These are phyloP conservation scores for Dryobotodes eremita DNA, from an alignment of 2,888 invertebrate genomes.

Conservation along the genomic window DNA sequence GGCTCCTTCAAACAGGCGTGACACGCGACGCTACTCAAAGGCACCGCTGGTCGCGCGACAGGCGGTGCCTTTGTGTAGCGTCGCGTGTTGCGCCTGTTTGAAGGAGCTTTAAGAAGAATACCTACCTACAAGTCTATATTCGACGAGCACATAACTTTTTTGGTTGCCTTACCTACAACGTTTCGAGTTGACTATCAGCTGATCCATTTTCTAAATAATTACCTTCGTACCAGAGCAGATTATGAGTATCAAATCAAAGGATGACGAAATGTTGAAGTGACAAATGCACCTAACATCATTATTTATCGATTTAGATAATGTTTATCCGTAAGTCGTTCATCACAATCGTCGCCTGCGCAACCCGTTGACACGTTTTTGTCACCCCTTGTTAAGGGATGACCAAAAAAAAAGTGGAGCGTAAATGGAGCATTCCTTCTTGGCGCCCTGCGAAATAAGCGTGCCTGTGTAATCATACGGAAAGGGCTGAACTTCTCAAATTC, in stretches of 20 bases:
- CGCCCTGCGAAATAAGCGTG: conserved; percentile 26
- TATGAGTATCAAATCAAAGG: conserved; percentile 38
- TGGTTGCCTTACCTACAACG: background rate
- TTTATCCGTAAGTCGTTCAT: conserved; percentile 71
- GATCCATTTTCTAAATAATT: background rate
- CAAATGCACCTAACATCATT: conserved; percentile 79
- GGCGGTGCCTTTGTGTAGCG: too few relatives aligned
- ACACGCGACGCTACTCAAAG: too few relatives aligned
- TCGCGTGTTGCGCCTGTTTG: too few relatives aligned
- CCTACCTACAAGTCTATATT: background rate
- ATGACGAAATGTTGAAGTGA: conserved; percentile 68
- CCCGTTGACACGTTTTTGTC: conserved; percentile 76
- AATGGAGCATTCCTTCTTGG: conserved; percentile 29
- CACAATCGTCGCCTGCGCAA: conserved; percentile 63
- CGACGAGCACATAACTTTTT: background rate
- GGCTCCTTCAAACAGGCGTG: too few relatives aligned
- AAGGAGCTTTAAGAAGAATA: too few relatives aligned
- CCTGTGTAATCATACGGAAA: background rate
- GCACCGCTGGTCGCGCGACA: too few relatives aligned
- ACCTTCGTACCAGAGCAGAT: background rate
- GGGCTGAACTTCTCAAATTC: too few relatives aligned
- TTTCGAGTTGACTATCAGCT: background rate
- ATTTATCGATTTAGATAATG: conserved; percentile 86
- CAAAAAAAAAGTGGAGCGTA: conserved; percentile 42
- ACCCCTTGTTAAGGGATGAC: conserved; percentile 51